Conservation (phyloP, 2,888 invertebrate species). For the Pterobdella sp. region DNA sequence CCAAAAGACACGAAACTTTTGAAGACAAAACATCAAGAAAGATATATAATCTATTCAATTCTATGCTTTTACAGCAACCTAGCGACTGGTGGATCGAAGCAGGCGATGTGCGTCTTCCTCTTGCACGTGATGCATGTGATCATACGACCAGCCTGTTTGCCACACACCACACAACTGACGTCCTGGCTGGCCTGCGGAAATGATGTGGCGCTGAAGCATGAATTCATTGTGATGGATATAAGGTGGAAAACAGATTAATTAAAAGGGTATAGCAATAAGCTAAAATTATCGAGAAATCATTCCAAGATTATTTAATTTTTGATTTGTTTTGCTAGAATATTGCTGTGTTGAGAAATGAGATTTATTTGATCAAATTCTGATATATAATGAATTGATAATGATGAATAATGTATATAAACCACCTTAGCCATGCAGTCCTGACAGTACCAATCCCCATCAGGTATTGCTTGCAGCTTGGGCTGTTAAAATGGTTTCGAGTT, state of each 20-base stretch:
- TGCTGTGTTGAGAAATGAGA: too few relatives aligned
- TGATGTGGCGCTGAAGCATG: too few relatives aligned
- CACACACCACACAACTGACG: conserved; percentile 87
- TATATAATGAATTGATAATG: too few relatives aligned
- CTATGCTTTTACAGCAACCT: conserved; percentile 38
- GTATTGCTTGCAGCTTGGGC: conserved; percentile 88
- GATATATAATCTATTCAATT: not conserved
- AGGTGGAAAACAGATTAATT: too few relatives aligned
- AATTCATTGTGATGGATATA: too few relatives aligned
- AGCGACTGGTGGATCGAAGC: conserved; percentile 75
- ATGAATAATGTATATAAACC: too few relatives aligned
- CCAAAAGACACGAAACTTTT: not conserved
- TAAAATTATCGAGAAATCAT: too few relatives aligned
- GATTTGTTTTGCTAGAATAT: too few relatives aligned
- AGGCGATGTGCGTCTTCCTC: conserved; percentile 83
- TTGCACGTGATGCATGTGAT: conserved; percentile 83
- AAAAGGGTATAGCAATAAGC: too few relatives aligned
- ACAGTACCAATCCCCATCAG: conserved; percentile 97
- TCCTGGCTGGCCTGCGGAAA: conserved; percentile 62
- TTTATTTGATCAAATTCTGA: too few relatives aligned
- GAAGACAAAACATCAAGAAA: not conserved
- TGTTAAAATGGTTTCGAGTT: conserved; percentile 37
- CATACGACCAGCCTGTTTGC: conserved; percentile 62
- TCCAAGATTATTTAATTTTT: too few relatives aligned
- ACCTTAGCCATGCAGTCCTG: conserved; percentile 66